A percentile compares a stretch with the other conserved stretches of the same genome.
Evolutionary conservation across 1,140 invertebrate genomes (phyloP).

Genomic region (Calliopsis andreniformis): DNA sequence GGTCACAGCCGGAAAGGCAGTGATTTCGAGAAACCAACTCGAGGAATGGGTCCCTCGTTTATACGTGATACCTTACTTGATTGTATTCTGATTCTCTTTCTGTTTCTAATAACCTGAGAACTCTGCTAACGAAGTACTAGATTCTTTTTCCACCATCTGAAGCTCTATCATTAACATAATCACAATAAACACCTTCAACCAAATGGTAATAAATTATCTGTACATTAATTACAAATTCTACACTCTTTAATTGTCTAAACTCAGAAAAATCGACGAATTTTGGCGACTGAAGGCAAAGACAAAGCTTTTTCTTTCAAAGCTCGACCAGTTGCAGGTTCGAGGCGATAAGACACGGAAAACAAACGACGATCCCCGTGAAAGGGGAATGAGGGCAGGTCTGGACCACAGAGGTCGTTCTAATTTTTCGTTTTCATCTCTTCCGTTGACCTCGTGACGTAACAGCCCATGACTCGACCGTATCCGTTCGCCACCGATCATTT

Average conservation of each 20-base stretch:
- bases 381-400: neutral
- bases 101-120: too few species aligned
- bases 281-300: neutral
- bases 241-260: neutral
- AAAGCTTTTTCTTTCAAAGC: neutral
- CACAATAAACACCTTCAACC: too few species aligned
- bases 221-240: too few species aligned
- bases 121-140: too few species aligned
- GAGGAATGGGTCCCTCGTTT: neutral
- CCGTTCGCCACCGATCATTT: slow-evolving; percentile 49
- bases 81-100: too few species aligned
- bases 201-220: too few species aligned
- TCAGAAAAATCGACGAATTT: neutral
- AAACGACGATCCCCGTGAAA: neutral
- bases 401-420: neutral
- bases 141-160: too few species aligned
- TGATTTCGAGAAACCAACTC: slow-evolving; percentile 4
- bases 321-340: slow-evolving; percentile 13
- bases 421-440: neutral
- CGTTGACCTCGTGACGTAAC: slow-evolving; percentile 37
- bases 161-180: too few species aligned
- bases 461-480: slow-evolving; percentile 34
- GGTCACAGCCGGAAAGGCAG: neutral
- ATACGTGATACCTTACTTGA: too few species aligned
- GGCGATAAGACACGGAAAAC: neutral